These are phyloP conservation scores for Andrena marginata DNA, from an alignment of 2,888 invertebrate genomes.

Conservation along the genomic window DNA sequence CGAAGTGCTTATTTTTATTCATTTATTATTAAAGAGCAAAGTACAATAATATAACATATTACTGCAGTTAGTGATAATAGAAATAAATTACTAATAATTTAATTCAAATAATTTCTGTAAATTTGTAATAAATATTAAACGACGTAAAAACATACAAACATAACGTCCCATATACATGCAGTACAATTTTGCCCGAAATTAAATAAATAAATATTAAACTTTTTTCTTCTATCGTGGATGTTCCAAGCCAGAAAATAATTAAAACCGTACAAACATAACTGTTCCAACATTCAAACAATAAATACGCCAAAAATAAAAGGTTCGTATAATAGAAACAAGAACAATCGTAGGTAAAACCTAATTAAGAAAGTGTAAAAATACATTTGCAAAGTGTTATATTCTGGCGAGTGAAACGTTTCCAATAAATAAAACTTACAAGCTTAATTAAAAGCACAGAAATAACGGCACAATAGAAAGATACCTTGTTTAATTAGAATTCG, in stretches of 20 bases:
- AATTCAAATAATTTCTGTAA: constrained; percentile 62
- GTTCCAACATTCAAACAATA: constrained; percentile 17
- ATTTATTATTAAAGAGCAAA: constrained; percentile 71
- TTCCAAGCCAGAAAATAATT: constrained; percentile 44
- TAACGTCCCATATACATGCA: constrained; percentile 67
- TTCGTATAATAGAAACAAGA: neutral
- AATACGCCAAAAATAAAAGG: neutral
- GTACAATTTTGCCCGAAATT: constrained; percentile 59
- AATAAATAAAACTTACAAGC: constrained; percentile 37
- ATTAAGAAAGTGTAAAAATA: constrained; percentile 13
- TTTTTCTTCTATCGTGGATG: constrained; percentile 22
- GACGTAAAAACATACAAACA: constrained; percentile 77
- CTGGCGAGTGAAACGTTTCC: constrained; percentile 44
- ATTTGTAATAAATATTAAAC: constrained; percentile 75
- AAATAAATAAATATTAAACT: constrained; percentile 43
- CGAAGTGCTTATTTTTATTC: constrained; percentile 45
- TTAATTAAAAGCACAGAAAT: constrained; percentile 32
- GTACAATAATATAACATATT: constrained; percentile 71
- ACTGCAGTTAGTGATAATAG: constrained; percentile 74
- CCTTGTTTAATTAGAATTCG: constrained; percentile 22
- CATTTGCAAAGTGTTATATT: constrained; percentile 28
- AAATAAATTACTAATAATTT: constrained; percentile 76
- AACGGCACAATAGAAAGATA: constrained; percentile 23
- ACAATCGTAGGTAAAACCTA: neutral
- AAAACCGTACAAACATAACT: constrained; percentile 26